A percentile compares a stretch with the other conserved stretches of the same genome.
phyloP scores from a whole-genome alignment of 2,888 invertebrate genomes.

The Prionchulus punctatus region DNA sequence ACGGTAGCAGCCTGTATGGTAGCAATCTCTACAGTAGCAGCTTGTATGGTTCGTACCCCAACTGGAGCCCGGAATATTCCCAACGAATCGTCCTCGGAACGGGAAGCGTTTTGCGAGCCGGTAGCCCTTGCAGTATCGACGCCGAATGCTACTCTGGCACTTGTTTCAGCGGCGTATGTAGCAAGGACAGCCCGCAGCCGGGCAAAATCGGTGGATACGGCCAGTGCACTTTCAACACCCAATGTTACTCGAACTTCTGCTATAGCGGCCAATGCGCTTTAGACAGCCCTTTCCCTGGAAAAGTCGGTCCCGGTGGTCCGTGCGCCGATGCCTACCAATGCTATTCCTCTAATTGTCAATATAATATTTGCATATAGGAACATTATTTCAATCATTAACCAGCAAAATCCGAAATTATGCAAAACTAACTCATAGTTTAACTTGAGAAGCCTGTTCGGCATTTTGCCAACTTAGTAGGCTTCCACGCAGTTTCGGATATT shows the following conservation, averaged over 20 bases:
- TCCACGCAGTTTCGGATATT: no score
- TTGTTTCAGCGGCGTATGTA: neutral
- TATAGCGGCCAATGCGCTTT: neutral
- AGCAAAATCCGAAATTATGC: no score
- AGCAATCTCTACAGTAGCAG: neutral
- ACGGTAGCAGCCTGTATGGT: neutral
- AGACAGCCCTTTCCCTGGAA: neutral
- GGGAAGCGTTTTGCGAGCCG: neutral
- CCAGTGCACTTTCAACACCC: neutral
- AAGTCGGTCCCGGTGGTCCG: neutral
- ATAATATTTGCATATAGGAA: neutral
- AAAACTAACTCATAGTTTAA: no score
- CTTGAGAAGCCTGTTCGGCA: no score
- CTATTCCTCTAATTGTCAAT: neutral
- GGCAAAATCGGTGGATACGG: neutral
- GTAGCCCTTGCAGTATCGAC: neutral
- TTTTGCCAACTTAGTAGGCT: no score
- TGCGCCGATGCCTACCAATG: neutral
- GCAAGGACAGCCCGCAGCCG: neutral
- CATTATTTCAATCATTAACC: neutral
- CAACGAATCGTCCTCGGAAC: no score
- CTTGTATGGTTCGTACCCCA: no score
- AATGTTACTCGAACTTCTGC: neutral
- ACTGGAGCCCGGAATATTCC: no score
- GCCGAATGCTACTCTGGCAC: neutral